Evolutionary conservation across 1,140 invertebrate genomes (phyloP).

Genomic region (Tetramorium alpestre): DNA sequence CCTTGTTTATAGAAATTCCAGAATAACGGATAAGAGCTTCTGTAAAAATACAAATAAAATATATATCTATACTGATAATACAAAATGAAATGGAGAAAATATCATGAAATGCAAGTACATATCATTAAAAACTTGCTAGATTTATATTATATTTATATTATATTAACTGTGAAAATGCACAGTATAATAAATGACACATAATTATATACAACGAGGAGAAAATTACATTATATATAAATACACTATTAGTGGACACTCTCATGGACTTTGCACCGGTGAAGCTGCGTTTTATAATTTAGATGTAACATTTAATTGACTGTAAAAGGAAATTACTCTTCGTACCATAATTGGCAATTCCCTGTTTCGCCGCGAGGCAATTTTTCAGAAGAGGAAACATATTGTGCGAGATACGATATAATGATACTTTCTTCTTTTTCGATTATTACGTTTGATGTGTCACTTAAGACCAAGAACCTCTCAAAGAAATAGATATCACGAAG

Average conservation of each 20-base stretch:
- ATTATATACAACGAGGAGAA: neutral
- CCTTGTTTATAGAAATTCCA: constrained; percentile 65
- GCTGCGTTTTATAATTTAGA: neutral
- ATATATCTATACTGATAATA: neutral
- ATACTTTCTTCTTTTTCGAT: neutral
- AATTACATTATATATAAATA: neutral
- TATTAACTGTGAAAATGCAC: neutral
- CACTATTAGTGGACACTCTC: neutral
- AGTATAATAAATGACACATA: neutral
- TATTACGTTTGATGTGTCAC: neutral
- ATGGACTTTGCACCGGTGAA: constrained; percentile 42
- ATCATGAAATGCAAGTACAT: neutral
- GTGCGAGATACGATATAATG: neutral
- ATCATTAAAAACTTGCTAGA: neutral
- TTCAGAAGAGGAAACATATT: constrained; percentile 54
- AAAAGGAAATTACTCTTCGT: constrained; percentile 16
- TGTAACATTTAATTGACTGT: neutral
- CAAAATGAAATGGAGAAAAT: neutral
- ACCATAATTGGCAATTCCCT: constrained; percentile 63
- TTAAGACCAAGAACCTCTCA: neutral
- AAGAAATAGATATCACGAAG: neutral
- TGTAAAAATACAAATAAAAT: neutral
- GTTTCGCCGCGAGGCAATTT: constrained; percentile 18
- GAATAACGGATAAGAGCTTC: constrained; percentile 33
- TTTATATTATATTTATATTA: neutral